phyloP scores from a whole-genome alignment of 2,888 invertebrate species.

The Tetragonula carbonaria region DNA sequence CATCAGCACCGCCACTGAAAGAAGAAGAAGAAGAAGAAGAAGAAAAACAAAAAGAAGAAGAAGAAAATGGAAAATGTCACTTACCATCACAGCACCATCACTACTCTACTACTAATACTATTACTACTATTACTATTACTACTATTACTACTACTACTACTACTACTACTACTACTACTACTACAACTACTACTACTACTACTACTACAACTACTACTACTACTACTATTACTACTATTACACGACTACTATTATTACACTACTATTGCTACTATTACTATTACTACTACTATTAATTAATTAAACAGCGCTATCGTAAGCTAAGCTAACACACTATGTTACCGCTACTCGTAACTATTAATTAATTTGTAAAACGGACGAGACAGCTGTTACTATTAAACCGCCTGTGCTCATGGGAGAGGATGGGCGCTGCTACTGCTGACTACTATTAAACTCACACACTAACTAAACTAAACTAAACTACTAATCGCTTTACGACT shows the following conservation, averaged over 20 bases:
- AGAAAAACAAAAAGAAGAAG: neutral
- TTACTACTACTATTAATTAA: constrained; percentile 40
- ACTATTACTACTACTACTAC: constrained; percentile 9
- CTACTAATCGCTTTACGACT: constrained; percentile 43
- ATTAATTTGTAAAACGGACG: constrained; percentile 62
- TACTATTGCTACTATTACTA: constrained; percentile 55
- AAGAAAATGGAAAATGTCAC: constrained; percentile 11
- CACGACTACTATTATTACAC: constrained; percentile 39
- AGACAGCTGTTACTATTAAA: constrained; percentile 63
- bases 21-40: neutral
- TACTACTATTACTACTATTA: constrained; percentile 30
- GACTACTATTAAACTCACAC: constrained; percentile 42
- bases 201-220: constrained; percentile 27
- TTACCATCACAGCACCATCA: constrained; percentile 37
- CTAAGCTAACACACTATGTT: constrained; percentile 66
- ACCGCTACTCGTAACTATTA: constrained; percentile 60
- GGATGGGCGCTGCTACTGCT: constrained; percentile 43
- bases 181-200: constrained; percentile 13
- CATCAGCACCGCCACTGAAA: constrained; percentile 48
- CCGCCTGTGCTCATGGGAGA: constrained; percentile 42
- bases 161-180: constrained; percentile 16
- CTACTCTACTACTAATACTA: constrained; percentile 35
- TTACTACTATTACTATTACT: constrained; percentile 33
- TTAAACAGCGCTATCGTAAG: constrained; percentile 68
- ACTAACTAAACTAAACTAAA: constrained; percentile 26